Evolutionary conservation across 2,888 invertebrate species (phyloP).

Genomic region (Spisula subtruncata): DNA sequence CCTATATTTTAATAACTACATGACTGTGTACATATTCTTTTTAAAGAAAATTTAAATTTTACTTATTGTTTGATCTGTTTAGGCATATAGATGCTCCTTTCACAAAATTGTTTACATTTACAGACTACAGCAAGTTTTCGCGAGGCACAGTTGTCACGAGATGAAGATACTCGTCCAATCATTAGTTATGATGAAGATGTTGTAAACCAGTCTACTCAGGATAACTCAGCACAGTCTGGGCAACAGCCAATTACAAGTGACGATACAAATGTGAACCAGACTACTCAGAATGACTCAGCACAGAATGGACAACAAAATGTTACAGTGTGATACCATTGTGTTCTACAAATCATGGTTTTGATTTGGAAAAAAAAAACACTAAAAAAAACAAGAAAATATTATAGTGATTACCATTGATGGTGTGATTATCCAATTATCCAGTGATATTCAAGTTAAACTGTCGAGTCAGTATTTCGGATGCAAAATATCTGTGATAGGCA

Average conservation of each 20-base stretch:
- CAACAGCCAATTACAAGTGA: background rate
- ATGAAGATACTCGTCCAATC: slow-evolving; percentile 32
- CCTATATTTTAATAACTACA: no score
- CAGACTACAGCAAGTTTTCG: background rate
- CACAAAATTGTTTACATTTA: background rate
- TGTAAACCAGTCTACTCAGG: slow-evolving; percentile 7
- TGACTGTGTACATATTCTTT: no score
- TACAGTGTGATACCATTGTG: background rate
- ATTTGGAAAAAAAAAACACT: no score
- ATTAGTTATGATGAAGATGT: slow-evolving; percentile 35
- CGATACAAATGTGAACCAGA: slow-evolving; percentile 7
- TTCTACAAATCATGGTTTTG: background rate
- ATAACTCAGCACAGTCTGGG: background rate
- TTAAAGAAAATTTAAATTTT: no score
- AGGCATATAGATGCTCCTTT: background rate
- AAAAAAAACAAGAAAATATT: no score
- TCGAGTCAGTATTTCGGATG: no score
- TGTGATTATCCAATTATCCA: no score
- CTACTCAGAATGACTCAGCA: background rate
- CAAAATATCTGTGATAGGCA: no score
- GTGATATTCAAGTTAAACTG: no score
- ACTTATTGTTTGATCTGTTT: no score
- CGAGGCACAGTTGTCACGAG: background rate
- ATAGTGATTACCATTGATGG: no score
- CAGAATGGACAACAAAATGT: background rate